A percentile compares a stretch with the other conserved stretches of the same genome.
Conservation (phyloP, 1,140 invertebrate genomes). For the Coenobita brevimanus region DNA sequence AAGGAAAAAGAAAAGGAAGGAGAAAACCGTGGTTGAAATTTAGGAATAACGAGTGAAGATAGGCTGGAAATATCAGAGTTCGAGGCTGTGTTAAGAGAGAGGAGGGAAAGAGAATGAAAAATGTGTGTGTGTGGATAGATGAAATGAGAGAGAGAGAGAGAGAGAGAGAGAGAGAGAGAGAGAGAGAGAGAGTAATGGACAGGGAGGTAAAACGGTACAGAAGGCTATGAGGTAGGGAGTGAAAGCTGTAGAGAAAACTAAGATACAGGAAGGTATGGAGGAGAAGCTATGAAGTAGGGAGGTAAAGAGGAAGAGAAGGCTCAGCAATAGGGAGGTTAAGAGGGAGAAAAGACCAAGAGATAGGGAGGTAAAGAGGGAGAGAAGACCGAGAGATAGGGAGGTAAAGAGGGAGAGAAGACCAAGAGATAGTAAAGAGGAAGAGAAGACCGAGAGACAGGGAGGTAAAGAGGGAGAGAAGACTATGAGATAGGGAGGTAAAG, state of each 20-base stretch:
- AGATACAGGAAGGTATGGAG: too few species aligned
- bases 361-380: background rate
- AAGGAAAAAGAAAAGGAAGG: constrained; percentile 1
- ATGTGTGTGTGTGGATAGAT: too few species aligned
- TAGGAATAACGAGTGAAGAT: background rate
- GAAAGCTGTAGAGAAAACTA: background rate
- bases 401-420: background rate
- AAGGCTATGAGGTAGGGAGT: background rate
- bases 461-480: background rate
- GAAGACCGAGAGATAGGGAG: background rate
- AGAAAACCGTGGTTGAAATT: too few species aligned
- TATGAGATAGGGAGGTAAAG: background rate
- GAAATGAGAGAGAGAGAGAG: too few species aligned
- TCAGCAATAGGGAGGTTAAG: background rate
- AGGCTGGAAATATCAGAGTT: too few species aligned
- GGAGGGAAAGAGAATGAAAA: too few species aligned
- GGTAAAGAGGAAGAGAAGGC: background rate
- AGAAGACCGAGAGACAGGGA: background rate
- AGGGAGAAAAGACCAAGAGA: background rate
- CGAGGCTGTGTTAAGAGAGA: too few species aligned
- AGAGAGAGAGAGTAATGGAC: background rate
- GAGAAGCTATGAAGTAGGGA: background rate
- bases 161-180: constrained; percentile 11
- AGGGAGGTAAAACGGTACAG: background rate
- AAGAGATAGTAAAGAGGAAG: background rate